Conservation (phyloP, 1,140 invertebrate species). For the Ooceraea biroi region DNA sequence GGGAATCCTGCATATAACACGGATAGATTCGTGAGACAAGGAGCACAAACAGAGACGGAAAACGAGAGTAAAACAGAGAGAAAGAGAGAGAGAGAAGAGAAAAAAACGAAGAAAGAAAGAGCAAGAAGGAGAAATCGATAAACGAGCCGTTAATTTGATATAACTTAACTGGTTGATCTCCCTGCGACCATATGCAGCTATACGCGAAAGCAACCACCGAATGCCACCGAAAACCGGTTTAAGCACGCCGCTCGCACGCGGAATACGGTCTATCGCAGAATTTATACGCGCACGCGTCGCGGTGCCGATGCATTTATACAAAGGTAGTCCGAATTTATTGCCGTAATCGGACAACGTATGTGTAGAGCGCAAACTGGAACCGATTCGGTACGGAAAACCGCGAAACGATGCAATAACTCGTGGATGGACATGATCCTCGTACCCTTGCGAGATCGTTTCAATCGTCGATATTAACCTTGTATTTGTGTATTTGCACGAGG, state of each 20-base stretch:
- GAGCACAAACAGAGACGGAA: no score
- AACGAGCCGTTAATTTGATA: slow-evolving; percentile 55
- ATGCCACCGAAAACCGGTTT: slow-evolving; percentile 60
- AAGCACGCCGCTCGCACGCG: slow-evolving; percentile 4
- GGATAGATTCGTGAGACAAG: no score
- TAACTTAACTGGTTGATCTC: slow-evolving; percentile 36
- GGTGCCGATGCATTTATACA: slow-evolving; percentile 24
- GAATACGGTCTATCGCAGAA: slow-evolving; percentile 33
- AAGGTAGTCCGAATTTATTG: slow-evolving; percentile 50
- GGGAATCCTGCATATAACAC: no score
- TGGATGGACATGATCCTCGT: neutral
- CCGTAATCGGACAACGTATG: slow-evolving; percentile 29
- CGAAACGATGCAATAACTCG: slow-evolving; percentile 19
- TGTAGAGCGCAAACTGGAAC: slow-evolving; percentile 6
- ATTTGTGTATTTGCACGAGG: no score
- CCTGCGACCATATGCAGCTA: slow-evolving; percentile 7
- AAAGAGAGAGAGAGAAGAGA: no score
- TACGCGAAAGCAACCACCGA: slow-evolving; percentile 52
- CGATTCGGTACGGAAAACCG: neutral
- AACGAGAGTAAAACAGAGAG: no score
- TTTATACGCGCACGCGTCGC: slow-evolving; percentile 25
- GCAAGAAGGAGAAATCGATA: slow-evolving; percentile 6
- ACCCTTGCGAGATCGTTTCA: no score
- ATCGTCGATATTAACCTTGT: no score
- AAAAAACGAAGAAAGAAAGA: neutral